Evolutionary conservation across 2,113 vertebrate species (phyloP).

Genomic region (Furnarius figulus): DNA sequence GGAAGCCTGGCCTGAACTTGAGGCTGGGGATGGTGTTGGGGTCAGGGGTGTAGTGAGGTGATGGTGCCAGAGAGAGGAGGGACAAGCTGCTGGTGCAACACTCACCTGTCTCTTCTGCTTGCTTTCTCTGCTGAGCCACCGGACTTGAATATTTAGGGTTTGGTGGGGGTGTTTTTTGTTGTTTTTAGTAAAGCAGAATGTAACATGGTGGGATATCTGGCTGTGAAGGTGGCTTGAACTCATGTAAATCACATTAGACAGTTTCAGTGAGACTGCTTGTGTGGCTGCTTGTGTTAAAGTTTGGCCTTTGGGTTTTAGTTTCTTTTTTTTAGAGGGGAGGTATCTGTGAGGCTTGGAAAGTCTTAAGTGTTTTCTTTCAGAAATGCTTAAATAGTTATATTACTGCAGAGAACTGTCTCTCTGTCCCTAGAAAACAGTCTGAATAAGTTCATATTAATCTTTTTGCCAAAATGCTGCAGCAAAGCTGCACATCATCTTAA

Average conservation of each 20-base stretch:
- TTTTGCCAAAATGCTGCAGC: neutral
- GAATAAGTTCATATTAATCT: neutral
- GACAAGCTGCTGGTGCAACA: neutral
- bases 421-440: neutral
- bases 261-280: neutral
- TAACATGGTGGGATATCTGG: neutral
- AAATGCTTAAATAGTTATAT: neutral
- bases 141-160: neutral
- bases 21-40: neutral
- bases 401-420: neutral
- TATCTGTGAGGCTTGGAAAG: neutral
- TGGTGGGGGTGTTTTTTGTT: neutral
- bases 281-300: neutral
- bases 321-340: neutral
- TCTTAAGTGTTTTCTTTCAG: neutral
- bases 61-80: neutral
- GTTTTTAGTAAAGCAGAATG: neutral
- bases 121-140: neutral
- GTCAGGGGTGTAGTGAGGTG: neutral
- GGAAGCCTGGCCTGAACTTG: neutral
- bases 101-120: neutral
- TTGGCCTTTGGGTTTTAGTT: neutral
- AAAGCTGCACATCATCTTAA: neutral
- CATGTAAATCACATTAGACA: neutral
- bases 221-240: neutral